Conservation (phyloP, 64 coral and sea anemone genomes). For the Pachyseris speciosa region DNA sequence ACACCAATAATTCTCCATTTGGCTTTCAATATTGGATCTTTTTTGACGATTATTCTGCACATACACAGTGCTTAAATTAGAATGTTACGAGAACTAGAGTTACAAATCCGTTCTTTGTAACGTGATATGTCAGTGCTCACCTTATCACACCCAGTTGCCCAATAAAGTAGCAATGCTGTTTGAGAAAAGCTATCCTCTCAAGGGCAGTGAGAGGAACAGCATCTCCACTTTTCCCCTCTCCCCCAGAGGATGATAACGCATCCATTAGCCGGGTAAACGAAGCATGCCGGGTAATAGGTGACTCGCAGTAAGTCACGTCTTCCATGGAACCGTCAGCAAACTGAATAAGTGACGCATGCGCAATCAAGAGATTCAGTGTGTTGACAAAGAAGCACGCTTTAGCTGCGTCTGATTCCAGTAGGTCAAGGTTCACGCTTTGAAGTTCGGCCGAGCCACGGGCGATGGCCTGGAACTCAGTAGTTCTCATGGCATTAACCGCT, state of each 20-base stretch:
- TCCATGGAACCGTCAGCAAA: slow-evolving; percentile 14
- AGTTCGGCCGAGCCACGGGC: slow-evolving; percentile 69
- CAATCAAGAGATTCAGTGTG: slow-evolving; percentile 85
- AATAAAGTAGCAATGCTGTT: slow-evolving; percentile 84
- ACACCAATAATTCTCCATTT: no score
- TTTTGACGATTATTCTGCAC: no score
- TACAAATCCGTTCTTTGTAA: background rate
- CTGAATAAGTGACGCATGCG: slow-evolving; percentile 78
- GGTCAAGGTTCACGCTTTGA: slow-evolving; percentile 74
- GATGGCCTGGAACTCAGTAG: slow-evolving; percentile 67
- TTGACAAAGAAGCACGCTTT: slow-evolving; percentile 94
- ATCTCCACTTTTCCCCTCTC: slow-evolving; percentile 17
- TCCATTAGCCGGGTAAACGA: slow-evolving; percentile 47
- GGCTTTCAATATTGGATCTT: no score
- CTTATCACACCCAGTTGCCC: slow-evolving; percentile 89
- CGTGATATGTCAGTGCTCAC: background rate
- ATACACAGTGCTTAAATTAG: no score
- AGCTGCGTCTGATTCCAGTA: slow-evolving; percentile 54
- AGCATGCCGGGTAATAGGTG: slow-evolving; percentile 38
- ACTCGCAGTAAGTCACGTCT: slow-evolving; percentile 22
- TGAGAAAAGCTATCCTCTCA: slow-evolving; percentile 84
- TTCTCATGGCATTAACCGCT: slow-evolving; percentile 38
- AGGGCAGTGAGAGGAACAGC: slow-evolving; percentile 61
- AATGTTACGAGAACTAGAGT: no score
- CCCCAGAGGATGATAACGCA: slow-evolving; percentile 22